Base-by-base conservation (phyloP, 2,888 invertebrate genomes). In the Steinernema hermaphroditum region DNA sequence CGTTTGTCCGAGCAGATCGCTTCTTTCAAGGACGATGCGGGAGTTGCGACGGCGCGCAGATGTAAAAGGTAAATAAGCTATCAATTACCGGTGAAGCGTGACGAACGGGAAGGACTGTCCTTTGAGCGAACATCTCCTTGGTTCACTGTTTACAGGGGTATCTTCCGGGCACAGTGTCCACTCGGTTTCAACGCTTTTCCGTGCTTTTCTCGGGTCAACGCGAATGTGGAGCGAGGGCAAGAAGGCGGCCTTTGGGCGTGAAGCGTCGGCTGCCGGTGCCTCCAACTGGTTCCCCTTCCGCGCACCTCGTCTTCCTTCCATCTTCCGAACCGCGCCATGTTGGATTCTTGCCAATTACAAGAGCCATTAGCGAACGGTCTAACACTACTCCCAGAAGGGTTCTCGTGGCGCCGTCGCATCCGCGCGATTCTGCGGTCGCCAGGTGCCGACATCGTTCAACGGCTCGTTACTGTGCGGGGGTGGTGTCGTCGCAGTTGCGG, bases 401-500 rank as follows among this genome's bases (percentile, higher is more conserved):
- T 2, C 16, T 6, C 2, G 2, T n/a, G n/a, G n/a, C n/a, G n/a
- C n/a, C n/a, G n/a, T 22, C 54, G 24, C 12, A 14, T 22, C 54
- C 12, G 62, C 62, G 62, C 29, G 32, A 62, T 27, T 27, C 46
- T 16, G n/a, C n/a, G 8, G 22, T 14, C 2, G 46, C n/a, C 46
- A 46, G 16, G n/a, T 46, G 46, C 46, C 46, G 46, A 16, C 46
- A n/a, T 46, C 46, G 46, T 46, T 16, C 14, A 9, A 46, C n/a
- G 8, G 46, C 46, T 46, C 6, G 46, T 46, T 46, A 46, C 46
- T 46, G 46, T 37, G 62, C 32, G 62, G 62, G 62, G 62, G 62
- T 62, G 62, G 62, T 62, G 62, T 62, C 62, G 27, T 62, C 62
- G 29, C 62, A 62, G 62, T 62, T 62, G 62, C 62, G 62, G 62